Evolutionary conservation across 2,888 invertebrate species (phyloP), one percentile per base, ranked within the genome.

Genomic region (Orthonevra nobilis): DNA sequence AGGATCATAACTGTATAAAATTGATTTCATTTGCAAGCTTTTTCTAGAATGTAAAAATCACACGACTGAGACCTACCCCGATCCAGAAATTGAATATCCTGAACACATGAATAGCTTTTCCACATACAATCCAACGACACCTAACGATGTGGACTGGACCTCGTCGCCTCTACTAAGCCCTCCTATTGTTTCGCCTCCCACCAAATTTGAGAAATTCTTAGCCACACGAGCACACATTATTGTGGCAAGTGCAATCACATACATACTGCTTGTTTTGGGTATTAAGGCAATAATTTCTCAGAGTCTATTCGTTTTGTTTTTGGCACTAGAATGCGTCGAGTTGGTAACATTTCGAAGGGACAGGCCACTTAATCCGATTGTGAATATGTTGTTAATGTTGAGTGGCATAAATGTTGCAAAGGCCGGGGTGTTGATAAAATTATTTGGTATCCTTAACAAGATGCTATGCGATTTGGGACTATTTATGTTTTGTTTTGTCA

Each of bases 61-160:
- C 7, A 48, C 66, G 0, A 32, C 58, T 3, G 72, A 79, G 38
- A 61, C 28, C 2, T 79, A 61, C 23, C 61, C 79, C 1, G 72
- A 79, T 63, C 79, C 79, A 6, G 79, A 79, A 17, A 56, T 72
- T n/a, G 66, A 72, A 6, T 38, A 56, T 61, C 72, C 72, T 0
- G 79, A 79, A 56, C 50, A 46, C 20, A 15, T 70, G 7, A 54
- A 19, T 6, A 30, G 34, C 1, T 14, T 32, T 3, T 56, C 50
- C 17, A 15, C 48, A 9, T 14, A 54, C 36, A 23, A n/a, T n/a
- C n/a, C 23, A 23, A 23, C 20, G 20, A 42, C 28, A 30, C 58
- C 36, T n/a, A 64, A 40, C 38, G 26, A 52, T 40, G 3, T 46
- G 1, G 52, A 40, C 10, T 66, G 66, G 66, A 48, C 54, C 15